These are phyloP conservation scores for Zaprionus kolodkinae DNA, from an alignment of 1,140 invertebrate genomes.

Conservation along the genomic window DNA sequence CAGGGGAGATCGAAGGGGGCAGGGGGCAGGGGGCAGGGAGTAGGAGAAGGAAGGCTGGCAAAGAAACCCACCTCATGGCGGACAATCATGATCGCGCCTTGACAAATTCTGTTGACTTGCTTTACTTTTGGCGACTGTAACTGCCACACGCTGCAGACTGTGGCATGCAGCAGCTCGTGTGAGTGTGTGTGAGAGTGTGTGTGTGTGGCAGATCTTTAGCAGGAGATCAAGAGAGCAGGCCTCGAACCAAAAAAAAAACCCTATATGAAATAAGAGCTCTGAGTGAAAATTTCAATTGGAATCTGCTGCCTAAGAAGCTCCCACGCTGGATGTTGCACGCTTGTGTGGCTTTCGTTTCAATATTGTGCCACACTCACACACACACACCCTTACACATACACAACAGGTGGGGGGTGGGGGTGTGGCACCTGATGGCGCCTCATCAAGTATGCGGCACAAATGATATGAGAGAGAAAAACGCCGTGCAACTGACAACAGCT, in stretches of 20 bases:
- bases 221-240: constrained; percentile 15
- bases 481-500: constrained; percentile 68
- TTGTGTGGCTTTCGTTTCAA: constrained; percentile 50
- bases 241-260: background rate
- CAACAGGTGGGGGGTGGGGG: constrained; percentile 15
- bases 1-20: constrained; percentile 19
- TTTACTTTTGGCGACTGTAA: constrained; percentile 51
- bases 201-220: constrained; percentile 30
- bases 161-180: constrained; percentile 1
- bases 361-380: constrained; percentile 31
- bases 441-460: constrained; percentile 52
- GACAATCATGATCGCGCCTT: constrained; percentile 75
- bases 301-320: constrained; percentile 19
- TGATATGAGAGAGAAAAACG: constrained; percentile 42
- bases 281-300: constrained; percentile 6
- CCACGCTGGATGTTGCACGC: constrained; percentile 30
- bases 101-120: constrained; percentile 82
- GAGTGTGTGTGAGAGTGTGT: background rate
- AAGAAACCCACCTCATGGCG: constrained; percentile 20
- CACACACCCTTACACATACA: constrained; percentile 22
- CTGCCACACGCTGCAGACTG: constrained; percentile 1
- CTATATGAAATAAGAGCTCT: constrained; percentile 7
- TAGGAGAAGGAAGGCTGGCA: constrained; percentile 4
- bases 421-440: constrained; percentile 39
- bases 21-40: constrained; percentile 22